phyloP scores from a whole-genome alignment of 2,113 vertebrate genomes.

The Trochalopteron elliotii region DNA sequence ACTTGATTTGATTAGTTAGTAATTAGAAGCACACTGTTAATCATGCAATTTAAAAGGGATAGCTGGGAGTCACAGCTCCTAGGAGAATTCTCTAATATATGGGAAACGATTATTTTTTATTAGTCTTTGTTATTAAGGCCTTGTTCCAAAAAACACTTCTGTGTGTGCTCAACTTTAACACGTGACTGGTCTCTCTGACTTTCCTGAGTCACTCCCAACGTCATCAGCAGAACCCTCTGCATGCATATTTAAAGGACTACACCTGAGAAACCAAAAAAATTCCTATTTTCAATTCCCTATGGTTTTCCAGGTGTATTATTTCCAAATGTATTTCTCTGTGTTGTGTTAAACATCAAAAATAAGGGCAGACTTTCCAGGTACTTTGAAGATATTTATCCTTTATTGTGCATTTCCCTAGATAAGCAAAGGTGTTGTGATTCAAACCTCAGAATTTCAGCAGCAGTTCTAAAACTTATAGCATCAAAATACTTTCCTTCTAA shows the following conservation, averaged over 20 bases:
- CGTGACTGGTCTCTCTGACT: background rate
- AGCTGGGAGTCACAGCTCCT: background rate
- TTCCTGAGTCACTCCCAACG: background rate
- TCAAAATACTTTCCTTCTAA: background rate
- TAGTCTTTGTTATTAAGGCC: background rate
- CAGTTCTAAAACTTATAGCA: background rate
- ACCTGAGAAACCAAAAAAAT: background rate
- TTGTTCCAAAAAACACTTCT: background rate
- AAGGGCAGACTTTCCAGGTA: background rate
- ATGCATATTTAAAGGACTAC: background rate
- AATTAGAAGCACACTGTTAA: slow-evolving; percentile 45
- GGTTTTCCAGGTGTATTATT: background rate
- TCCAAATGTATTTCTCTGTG: background rate
- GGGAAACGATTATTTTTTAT: background rate
- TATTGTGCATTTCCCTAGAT: background rate
- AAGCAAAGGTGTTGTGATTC: background rate
- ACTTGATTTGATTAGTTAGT: slow-evolving; percentile 52
- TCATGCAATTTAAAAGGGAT: background rate
- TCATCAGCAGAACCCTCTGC: background rate
- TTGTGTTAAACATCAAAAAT: background rate
- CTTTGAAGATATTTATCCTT: background rate
- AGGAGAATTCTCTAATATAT: background rate
- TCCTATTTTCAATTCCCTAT: background rate
- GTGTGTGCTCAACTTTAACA: background rate
- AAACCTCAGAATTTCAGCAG: background rate